Evolutionary conservation across 1,140 invertebrate species (phyloP).

Genomic region (Chionoecetes opilio): DNA sequence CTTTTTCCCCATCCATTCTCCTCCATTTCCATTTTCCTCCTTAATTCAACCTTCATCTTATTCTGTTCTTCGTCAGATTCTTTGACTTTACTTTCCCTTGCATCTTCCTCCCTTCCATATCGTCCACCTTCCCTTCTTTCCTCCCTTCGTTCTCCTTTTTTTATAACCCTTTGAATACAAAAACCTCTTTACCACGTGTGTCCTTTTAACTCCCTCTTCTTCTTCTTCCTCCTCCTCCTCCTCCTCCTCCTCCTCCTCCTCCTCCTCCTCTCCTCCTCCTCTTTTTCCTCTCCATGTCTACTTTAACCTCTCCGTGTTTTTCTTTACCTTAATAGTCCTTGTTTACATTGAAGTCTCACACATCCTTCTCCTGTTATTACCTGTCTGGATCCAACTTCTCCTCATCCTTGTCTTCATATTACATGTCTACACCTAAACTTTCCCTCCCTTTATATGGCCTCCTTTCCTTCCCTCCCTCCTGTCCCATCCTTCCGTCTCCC

Average conservation of each 20-base stretch:
- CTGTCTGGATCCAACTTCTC: background rate
- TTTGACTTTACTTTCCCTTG: background rate
- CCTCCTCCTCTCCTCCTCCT: background rate
- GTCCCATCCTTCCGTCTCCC: no score
- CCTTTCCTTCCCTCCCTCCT: no score
- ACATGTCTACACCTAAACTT: background rate
- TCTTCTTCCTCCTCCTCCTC: background rate
- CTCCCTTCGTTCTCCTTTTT: background rate
- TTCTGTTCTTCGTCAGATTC: background rate
- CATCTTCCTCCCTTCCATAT: background rate
- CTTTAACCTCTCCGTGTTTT: background rate
- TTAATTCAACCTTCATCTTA: background rate
- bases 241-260: background rate
- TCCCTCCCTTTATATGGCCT: no score
- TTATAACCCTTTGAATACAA: background rate
- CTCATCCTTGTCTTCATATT: background rate
- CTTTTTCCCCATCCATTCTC: no score
- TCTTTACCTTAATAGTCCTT: background rate
- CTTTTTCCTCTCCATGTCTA: background rate
- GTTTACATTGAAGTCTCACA: no score
- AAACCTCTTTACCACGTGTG: background rate
- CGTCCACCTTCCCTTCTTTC: background rate
- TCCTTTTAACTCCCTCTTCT: background rate
- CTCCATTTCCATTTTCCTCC: no score
- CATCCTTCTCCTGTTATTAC: background rate